phyloP scores from a whole-genome alignment of 64 coral and sea anemone species.

The Stylophora pistillata region DNA sequence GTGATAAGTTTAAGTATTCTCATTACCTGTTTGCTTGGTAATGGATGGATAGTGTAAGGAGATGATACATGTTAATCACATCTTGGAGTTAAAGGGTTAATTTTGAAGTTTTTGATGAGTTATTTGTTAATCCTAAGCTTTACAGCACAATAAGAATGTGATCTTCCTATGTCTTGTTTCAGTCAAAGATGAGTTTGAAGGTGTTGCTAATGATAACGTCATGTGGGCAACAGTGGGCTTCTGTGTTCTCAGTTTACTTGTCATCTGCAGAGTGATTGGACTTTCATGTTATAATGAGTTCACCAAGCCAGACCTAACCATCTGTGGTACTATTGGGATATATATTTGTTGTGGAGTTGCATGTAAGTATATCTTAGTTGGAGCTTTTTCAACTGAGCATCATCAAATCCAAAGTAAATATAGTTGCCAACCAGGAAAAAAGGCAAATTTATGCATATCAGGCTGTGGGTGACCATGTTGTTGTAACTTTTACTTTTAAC shows the following conservation, averaged over 20 bases:
- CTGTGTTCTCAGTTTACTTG: conserved; percentile 66
- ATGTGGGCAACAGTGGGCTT: conserved; percentile 89
- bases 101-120: too few species aligned
- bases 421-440: too few species aligned
- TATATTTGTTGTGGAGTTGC: conserved; percentile 70
- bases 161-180: neutral
- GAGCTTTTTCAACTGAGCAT: neutral
- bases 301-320: conserved; percentile 56
- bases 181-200: conserved; percentile 93
- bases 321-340: conserved; percentile 73
- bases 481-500: neutral
- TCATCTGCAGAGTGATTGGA: conserved; percentile 55
- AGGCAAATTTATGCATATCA: neutral
- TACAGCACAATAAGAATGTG: neutral
- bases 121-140: too few species aligned
- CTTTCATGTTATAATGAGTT: conserved; percentile 88
- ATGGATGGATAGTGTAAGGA: too few species aligned
- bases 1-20: too few species aligned
- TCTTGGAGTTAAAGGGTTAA: too few species aligned
- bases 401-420: neutral
- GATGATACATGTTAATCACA: too few species aligned
- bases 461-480: neutral
- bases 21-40: too few species aligned
- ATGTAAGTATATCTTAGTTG: conserved; percentile 54
- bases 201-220: conserved; percentile 80